Base-by-base conservation (phyloP, 2,888 invertebrate genomes). In the Mamestra brassicae region DNA sequence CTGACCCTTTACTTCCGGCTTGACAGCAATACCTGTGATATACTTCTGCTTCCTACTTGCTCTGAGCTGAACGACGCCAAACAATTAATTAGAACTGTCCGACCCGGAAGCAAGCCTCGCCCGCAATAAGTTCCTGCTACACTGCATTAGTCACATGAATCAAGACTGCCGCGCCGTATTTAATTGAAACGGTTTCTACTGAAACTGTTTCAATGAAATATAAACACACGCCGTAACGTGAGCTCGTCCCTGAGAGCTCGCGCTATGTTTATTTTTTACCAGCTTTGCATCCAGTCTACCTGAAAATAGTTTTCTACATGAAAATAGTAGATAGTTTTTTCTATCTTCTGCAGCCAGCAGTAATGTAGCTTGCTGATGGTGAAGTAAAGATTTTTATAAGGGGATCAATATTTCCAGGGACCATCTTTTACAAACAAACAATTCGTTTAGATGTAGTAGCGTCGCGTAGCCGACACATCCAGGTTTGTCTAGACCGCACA, bases 41-140 rank as follows among this genome's bases (percentile, higher is more conserved):
- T 26, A 47, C 36, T n/a, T 52, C 42, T 55, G n/a, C 64, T 26
- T 38, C 42, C 64, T 42, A 42, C 54, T 26, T 26, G 38, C 60
- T 47, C 34, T 3, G 26, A 26, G 17, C 6, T 10, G 17, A 13
- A 11, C 52, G 38, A 45, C 45, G 52, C 58, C 58, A 15, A 36
- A 52, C 78, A 36, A 65, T 76, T 63, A 64, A 74, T 64, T 55
- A 42, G 36, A 74, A 17, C 66, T 66, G 68, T 78, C 78, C 26
- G 15, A 58, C 45, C 67, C 52, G 58, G 67, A 57, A 52, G 36
- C 36, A 0, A 2, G n/a, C 70, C 52, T 34, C 78, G 60, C 78
- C 60, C 69, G 38, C 78, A 6, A 3, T 11, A 2, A n/a, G 45
- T 47, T 15, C 17, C 58, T 68, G 58, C 10, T 17, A 17, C 52